Base-by-base conservation (phyloP, 2,797 vertebrate species). In the Hyperoplus immaculatus region DNA sequence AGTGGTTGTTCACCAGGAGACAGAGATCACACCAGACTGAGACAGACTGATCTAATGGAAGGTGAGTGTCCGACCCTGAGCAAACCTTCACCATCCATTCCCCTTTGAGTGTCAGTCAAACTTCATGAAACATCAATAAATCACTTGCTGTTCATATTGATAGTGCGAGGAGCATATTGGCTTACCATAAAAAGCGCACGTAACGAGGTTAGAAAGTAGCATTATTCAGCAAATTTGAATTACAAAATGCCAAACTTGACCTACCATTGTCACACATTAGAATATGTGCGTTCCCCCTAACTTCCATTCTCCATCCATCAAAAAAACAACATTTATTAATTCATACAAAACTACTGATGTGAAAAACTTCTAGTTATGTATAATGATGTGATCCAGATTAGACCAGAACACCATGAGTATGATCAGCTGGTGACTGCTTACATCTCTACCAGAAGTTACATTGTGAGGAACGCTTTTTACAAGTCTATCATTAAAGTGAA, bases 1-100 rank as follows among this genome's bases (percentile, higher is more conserved):
- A 92, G 98, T 99, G 85, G 98, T 99, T 1, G 98, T 99, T 82
- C 98, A 99, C 90, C 98, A 99, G 94, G 98, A 99, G 92, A 99
- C 98, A 0, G 98, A 99, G 90, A 97, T 99, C 14, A 95, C 96
- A 29, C 97, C 98, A 36, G 97, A 99, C 56, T 98, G 88, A 88
- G 5, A 39, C 15, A 1, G 36, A n/a, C 49, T 15, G 47, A 60
- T 46, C 46, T 51, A 60, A 46, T 53, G 11, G 42, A 75, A 89
- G 91, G 94, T 94, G 47, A 90, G 89, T 80, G 10, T 53, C 13
- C 21, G 57, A 9, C 4, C 11, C 11, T 36, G 4, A 45, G 0
- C 41, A 36, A 18, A 41, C 4, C 9, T 9, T 54, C 8, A 14
- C 13, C 43, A 29, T 46, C 39, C 18, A 21, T 15, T 36, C 36